Conservation (phyloP, 2,888 invertebrate species). For the Phyto melanocephala region DNA sequence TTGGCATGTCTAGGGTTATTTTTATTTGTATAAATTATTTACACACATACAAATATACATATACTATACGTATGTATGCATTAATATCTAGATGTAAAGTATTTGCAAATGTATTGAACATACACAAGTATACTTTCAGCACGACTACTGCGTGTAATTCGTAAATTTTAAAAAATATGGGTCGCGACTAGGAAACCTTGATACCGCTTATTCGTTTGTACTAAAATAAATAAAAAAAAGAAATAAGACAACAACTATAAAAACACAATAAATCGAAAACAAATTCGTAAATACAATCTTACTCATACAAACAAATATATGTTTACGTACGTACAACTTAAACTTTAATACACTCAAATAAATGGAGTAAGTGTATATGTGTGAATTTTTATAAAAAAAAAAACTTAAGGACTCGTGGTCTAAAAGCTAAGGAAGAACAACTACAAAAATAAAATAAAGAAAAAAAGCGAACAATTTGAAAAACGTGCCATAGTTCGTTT, state of each 20-base stretch:
- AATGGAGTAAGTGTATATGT: slow-evolving; percentile 31
- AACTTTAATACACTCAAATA: slow-evolving; percentile 6
- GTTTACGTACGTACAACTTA: background rate
- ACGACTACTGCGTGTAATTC: slow-evolving; percentile 73
- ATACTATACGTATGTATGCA: background rate
- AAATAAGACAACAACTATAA: background rate
- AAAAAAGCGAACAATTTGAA: background rate
- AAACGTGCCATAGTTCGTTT: slow-evolving; percentile 48
- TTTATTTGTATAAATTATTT: slow-evolving; percentile 45
- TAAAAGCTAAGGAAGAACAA: slow-evolving; percentile 12
- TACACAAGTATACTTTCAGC: background rate
- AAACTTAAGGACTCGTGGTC: slow-evolving; percentile 32
- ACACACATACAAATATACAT: background rate
- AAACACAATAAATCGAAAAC: background rate
- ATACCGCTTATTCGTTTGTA: slow-evolving; percentile 58
- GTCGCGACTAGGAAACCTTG: slow-evolving; percentile 68
- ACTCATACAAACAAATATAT: background rate
- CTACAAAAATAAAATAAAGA: background rate
- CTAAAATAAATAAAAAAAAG: background rate
- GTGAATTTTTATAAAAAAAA: background rate
- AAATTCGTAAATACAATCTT: background rate
- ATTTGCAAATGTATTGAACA: background rate
- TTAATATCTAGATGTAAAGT: background rate
- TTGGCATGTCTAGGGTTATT: slow-evolving; percentile 64
- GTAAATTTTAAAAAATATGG: slow-evolving; percentile 74